phyloP scores from a whole-genome alignment of 2,113 vertebrate species.

The Promerops cafer region DNA sequence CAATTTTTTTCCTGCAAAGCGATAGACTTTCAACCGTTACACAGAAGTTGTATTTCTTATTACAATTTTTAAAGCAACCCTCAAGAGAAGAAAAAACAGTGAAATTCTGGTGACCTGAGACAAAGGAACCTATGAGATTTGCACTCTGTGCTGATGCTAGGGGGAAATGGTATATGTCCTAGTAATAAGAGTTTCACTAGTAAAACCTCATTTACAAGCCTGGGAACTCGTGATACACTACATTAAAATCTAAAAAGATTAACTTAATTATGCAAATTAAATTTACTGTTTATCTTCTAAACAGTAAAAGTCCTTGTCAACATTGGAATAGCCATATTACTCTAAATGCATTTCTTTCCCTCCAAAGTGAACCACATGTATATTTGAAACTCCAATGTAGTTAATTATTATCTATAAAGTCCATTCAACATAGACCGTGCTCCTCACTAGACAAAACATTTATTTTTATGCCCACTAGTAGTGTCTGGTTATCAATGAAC shows the following conservation, averaged over 20 bases:
- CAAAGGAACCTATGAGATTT: constrained; percentile 38
- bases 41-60: constrained; percentile 67
- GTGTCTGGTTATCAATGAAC: neutral
- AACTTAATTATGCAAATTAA: constrained; percentile 65
- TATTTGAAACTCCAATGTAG: neutral
- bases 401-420: neutral
- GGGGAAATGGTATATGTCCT: constrained; percentile 28
- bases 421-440: neutral
- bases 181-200: constrained; percentile 57
- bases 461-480: neutral
- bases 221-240: constrained; percentile 43
- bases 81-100: constrained; percentile 42
- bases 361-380: neutral
- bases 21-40: constrained; percentile 69
- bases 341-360: constrained; percentile 4
- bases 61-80: constrained; percentile 66
- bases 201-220: constrained; percentile 51
- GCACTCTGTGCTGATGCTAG: neutral
- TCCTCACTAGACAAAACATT: neutral
- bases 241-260: constrained; percentile 63
- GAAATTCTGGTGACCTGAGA: constrained; percentile 21
- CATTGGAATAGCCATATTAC: constrained; percentile 1
- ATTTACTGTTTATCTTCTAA: constrained; percentile 57
- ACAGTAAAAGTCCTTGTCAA: constrained; percentile 52
- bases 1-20: constrained; percentile 79